phyloP scores from a whole-genome alignment of 1,140 invertebrate species.

The Trinorchestia longiramus region DNA sequence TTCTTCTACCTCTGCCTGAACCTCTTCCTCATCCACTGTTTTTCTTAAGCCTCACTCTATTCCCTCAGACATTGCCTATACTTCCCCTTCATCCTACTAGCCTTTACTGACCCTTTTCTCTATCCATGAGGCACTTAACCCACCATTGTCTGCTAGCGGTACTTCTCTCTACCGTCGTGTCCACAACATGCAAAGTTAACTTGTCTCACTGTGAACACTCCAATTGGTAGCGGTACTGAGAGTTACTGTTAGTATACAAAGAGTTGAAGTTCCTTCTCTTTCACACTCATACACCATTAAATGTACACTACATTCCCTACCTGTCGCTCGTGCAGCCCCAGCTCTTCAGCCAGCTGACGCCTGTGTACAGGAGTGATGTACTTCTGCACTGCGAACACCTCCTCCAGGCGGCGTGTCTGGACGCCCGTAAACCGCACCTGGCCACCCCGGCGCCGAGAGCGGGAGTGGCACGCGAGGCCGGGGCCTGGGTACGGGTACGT shows the following conservation, averaged over 20 bases:
- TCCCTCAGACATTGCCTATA: neutral
- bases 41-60: neutral
- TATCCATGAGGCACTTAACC: neutral
- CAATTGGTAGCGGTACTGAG: no score
- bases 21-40: neutral
- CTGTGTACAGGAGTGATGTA: conserved; percentile 59
- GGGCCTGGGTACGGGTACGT: neutral
- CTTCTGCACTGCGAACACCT: conserved; percentile 56
- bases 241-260: no score
- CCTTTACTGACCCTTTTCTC: neutral
- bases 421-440: conserved; percentile 59
- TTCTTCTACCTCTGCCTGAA: neutral
- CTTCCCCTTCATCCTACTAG: neutral
- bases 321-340: conserved; percentile 62
- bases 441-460: conserved; percentile 56
- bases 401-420: conserved; percentile 60
- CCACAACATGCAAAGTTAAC: no score
- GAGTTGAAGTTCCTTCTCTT: neutral
- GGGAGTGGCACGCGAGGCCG: neutral
- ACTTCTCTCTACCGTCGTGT: no score
- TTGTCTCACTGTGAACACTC: no score
- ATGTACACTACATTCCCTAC: conserved; percentile 20
- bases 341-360: conserved; percentile 59
- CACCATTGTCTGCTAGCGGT: no score
- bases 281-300: neutral